Evolutionary conservation across 2,888 invertebrate species (phyloP).

Genomic region (Luffia ferchaultella): DNA sequence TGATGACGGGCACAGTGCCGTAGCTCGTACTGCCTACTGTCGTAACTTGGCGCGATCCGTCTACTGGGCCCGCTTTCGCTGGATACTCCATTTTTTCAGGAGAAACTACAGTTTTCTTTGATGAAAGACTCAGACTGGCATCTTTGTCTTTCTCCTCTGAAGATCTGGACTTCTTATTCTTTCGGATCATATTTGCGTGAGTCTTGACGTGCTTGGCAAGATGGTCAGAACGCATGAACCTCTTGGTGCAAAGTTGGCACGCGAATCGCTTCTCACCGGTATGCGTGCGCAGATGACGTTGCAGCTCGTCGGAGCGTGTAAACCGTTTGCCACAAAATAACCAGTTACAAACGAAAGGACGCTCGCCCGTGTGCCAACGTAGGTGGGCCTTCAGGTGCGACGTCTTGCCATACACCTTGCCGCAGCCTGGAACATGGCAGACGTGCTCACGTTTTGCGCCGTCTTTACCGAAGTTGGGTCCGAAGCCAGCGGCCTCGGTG

Average conservation of each 20-base stretch:
- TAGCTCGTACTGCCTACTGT: conserved; percentile 17
- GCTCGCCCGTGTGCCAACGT: conserved; percentile 92
- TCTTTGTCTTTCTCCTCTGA: conserved; percentile 47
- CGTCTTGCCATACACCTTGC: conserved; percentile 90
- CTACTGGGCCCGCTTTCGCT: neutral
- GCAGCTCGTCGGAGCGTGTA: conserved; percentile 91
- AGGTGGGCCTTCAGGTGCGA: conserved; percentile 93
- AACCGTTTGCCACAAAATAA: conserved; percentile 90
- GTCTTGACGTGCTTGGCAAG: conserved; percentile 93
- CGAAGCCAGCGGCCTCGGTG: conserved; percentile 79
- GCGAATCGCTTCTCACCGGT: conserved; percentile 90
- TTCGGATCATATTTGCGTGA: conserved; percentile 73
- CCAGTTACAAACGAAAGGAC: conserved; percentile 91
- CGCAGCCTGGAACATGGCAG: conserved; percentile 89
- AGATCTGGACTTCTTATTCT: conserved; percentile 46
- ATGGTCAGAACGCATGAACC: conserved; percentile 93
- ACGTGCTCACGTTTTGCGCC: conserved; percentile 83
- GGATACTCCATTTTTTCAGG: conserved; percentile 4
- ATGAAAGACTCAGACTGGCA: conserved; percentile 20
- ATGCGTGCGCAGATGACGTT: conserved; percentile 88
- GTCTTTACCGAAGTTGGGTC: conserved; percentile 76
- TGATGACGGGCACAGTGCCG: conserved; percentile 13
- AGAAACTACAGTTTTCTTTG: conserved; percentile 22
- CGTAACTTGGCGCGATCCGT: neutral
- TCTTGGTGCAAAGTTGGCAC: conserved; percentile 86